Conservation (phyloP, 2,797 vertebrate species). For the Morelia viridis region DNA sequence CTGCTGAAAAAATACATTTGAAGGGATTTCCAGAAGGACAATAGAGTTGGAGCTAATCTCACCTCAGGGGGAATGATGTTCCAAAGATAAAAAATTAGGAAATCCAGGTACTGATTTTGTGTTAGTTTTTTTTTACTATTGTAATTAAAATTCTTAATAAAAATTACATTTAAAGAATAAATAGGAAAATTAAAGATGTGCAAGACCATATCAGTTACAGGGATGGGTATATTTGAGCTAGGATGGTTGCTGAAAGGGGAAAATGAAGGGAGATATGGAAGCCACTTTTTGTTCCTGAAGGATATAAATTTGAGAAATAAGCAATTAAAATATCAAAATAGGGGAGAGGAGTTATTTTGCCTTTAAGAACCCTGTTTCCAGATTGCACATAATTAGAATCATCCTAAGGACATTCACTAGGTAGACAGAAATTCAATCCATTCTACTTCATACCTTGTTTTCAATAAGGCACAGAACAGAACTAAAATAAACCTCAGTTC, state of each 20-base stretch:
- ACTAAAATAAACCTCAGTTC: slow-evolving; percentile 46
- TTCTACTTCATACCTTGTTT: slow-evolving; percentile 47
- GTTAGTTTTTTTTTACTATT: neutral
- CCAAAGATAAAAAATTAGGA: neutral
- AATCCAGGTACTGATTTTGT: neutral
- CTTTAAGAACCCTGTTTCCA: neutral
- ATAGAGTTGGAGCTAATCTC: neutral
- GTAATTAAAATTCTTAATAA: neutral
- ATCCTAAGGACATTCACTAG: neutral
- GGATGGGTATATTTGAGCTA: neutral
- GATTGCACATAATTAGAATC: neutral
- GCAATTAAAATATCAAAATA: too few species aligned
- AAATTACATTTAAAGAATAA: neutral
- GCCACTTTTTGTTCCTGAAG: too few species aligned
- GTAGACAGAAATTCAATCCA: slow-evolving; percentile 15
- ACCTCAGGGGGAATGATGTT: neutral
- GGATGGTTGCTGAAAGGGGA: neutral
- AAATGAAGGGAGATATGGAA: neutral
- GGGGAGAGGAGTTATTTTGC: neutral
- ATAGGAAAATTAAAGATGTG: neutral
- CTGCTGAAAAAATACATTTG: neutral
- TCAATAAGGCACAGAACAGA: slow-evolving; percentile 49
- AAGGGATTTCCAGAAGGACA: neutral
- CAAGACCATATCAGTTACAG: neutral
- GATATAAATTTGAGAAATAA: too few species aligned